phyloP scores from a whole-genome alignment of 2,888 invertebrate genomes.

The Magallana nippona region DNA sequence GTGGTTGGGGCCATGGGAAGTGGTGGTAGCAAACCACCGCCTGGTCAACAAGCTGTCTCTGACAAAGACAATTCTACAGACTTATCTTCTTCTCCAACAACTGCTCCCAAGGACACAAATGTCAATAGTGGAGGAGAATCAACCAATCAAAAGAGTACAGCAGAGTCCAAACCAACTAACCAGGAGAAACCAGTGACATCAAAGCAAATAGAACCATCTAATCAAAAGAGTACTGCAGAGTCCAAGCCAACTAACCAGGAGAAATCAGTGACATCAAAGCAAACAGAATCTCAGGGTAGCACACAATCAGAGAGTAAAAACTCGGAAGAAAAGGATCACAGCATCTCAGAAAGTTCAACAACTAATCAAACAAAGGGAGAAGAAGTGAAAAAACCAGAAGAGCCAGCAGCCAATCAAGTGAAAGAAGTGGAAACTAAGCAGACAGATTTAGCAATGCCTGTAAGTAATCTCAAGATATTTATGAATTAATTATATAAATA shows the following conservation, averaged over 20 bases:
- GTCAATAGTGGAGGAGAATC: background rate
- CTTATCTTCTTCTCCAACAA: background rate
- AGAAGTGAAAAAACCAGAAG: too few species aligned
- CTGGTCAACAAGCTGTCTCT: background rate
- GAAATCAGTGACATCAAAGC: background rate
- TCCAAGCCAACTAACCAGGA: background rate
- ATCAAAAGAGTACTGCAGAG: too few species aligned
- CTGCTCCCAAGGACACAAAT: background rate
- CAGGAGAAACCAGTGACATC: background rate
- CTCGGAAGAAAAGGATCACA: too few species aligned
- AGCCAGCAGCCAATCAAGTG: too few species aligned
- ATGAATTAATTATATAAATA: too few species aligned
- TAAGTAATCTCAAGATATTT: too few species aligned
- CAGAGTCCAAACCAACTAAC: background rate
- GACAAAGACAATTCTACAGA: background rate
- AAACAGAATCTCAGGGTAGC: background rate
- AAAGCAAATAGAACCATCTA: background rate
- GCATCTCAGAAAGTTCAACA: too few species aligned
- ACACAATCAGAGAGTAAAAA: too few species aligned
- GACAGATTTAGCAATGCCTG: too few species aligned
- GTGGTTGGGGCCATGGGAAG: slow-evolving; percentile 20
- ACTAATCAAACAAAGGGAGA: too few species aligned
- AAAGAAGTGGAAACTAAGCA: too few species aligned
- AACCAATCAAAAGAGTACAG: background rate
- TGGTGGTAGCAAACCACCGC: slow-evolving; percentile 32